Conservation (phyloP, 2,113 vertebrate species). For the Pygathrix nemaeus region DNA sequence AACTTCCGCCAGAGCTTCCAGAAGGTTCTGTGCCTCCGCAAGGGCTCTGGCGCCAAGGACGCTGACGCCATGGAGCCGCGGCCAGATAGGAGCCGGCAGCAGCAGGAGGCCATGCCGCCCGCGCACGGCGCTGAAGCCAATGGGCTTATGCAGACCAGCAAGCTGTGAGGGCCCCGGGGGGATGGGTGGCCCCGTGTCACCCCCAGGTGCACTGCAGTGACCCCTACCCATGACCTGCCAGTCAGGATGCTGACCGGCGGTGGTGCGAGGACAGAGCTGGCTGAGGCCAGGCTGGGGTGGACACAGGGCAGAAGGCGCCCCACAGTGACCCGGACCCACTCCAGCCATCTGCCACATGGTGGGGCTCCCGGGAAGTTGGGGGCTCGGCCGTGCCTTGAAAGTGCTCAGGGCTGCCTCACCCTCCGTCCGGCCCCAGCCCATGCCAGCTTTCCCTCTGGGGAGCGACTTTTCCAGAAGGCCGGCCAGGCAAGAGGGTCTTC, state of each 20-base stretch:
- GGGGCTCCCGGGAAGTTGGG: no score
- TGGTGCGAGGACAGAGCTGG: no score
- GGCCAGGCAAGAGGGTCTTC: not conserved
- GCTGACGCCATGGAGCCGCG: conserved; percentile 86
- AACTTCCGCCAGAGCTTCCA: conserved; percentile 96
- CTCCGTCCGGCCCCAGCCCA: not conserved
- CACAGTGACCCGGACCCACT: not conserved
- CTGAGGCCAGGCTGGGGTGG: not conserved
- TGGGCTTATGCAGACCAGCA: conserved; percentile 90
- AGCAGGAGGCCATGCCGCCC: conserved; percentile 86
- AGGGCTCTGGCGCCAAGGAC: conserved; percentile 87
- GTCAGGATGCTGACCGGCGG: not conserved
- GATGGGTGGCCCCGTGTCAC: not conserved
- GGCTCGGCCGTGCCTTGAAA: not conserved
- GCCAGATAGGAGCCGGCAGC: conserved; percentile 88
- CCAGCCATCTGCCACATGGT: not conserved
- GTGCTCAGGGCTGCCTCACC: not conserved
- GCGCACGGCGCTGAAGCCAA: conserved; percentile 82
- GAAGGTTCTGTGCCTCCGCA: conserved; percentile 91
- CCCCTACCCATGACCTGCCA: not conserved
- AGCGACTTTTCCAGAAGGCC: not conserved
- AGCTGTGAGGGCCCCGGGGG: conserved; percentile 80
- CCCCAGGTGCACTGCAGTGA: not conserved
- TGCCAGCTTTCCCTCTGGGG: not conserved
- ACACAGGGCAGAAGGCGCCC: accelerated